Percentiles rank a stretch among this genome's conserved stretches.
Conservation (phyloP, 2,113 vertebrate species). For the Scomber scombrus region DNA sequence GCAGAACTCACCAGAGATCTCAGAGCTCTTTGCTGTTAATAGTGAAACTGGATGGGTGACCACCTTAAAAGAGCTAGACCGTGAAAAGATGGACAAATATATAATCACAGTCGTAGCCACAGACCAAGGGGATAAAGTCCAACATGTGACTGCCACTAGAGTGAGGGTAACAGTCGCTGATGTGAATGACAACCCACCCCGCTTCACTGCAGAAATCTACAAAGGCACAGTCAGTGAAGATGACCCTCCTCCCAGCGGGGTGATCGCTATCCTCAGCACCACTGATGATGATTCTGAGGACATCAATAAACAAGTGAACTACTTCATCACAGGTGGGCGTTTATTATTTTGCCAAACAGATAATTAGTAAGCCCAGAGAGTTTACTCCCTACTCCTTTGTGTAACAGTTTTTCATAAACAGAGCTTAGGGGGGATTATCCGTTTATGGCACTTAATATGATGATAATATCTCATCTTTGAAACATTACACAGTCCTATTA, state of each 20-base stretch:
- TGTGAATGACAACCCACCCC: conserved; percentile 95
- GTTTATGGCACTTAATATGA: conserved; percentile 63
- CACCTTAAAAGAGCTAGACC: conserved; percentile 94
- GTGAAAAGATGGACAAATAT: conserved; percentile 87
- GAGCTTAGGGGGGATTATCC: conserved; percentile 40
- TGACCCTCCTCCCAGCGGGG: conserved; percentile 91
- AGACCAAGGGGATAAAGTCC: conserved; percentile 91
- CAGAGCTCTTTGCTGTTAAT: conserved; percentile 91
- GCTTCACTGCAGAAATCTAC: conserved; percentile 96
- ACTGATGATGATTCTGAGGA: conserved; percentile 93
- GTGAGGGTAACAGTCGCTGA: conserved; percentile 94
- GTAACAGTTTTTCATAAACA: conserved; percentile 53
- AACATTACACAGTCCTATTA: conserved; percentile 54
- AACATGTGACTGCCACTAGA: conserved; percentile 86
- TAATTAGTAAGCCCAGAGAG: conserved; percentile 30
- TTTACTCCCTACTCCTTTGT: conserved; percentile 48
- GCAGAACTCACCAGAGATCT: conserved; percentile 84
- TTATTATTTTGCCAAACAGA: conserved; percentile 26
- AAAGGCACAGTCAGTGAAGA: conserved; percentile 98
- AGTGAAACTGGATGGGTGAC: conserved; percentile 95
- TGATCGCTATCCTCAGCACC: conserved; percentile 96
- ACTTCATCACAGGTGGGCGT: conserved; percentile 94
- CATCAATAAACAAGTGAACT: conserved; percentile 92
- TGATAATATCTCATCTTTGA: conserved; percentile 71
- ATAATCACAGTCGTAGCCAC: conserved; percentile 88